Percentiles rank a stretch among this genome's conserved stretches.
phyloP scores from a whole-genome alignment of 2,888 invertebrate species.

The Drosophila algonquin region DNA sequence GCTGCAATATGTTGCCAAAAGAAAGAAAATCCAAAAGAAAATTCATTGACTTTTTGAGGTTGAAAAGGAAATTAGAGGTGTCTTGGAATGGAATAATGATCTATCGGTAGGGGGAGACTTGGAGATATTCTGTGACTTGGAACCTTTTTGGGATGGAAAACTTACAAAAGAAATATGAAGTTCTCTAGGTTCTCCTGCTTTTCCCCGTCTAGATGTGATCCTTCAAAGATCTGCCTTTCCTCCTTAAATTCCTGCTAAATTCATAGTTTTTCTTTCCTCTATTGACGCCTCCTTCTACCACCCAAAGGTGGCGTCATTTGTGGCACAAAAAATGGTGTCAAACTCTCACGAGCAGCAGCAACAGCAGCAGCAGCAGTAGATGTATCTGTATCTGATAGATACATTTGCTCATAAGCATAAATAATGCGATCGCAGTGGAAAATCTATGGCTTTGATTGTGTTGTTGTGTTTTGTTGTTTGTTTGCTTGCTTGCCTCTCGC shows the following conservation, averaged over 20 bases:
- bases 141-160: not conserved
- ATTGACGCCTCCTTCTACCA: not conserved
- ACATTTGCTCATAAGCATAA: constrained; percentile 77
- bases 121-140: not conserved
- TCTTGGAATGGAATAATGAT: not conserved
- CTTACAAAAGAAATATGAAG: no score
- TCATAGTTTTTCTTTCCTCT: not conserved
- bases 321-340: constrained; percentile 63
- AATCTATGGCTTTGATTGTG: constrained; percentile 33
- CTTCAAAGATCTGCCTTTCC: no score
- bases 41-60: not conserved
- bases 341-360: constrained; percentile 53
- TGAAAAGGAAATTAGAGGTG: not conserved
- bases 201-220: no score
- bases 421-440: constrained; percentile 77
- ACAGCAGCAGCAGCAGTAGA: constrained; percentile 42
- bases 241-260: no score
- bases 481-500: constrained; percentile 58
- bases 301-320: constrained; percentile 58
- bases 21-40: constrained; percentile 45
- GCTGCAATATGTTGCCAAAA: constrained; percentile 33
- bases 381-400: constrained; percentile 66
- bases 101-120: not conserved
- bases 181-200: no score
- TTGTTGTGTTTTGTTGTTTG: constrained; percentile 30